A percentile compares a stretch with the other conserved stretches of the same genome.
These are phyloP conservation scores for Macrotis lagotis DNA, from an alignment of 2,113 vertebrate genomes.

Conservation along the genomic window DNA sequence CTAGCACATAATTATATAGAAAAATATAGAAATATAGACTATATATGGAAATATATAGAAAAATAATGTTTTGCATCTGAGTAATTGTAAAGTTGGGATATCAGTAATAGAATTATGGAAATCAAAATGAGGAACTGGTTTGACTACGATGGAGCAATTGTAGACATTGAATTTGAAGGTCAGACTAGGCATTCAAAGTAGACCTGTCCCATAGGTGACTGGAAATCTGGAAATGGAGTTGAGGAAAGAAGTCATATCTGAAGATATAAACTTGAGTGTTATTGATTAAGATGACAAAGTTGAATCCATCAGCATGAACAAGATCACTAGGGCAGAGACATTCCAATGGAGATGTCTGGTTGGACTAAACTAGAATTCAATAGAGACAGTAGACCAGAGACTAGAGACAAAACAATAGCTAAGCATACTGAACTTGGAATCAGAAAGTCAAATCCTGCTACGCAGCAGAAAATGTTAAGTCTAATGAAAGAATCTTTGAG, in stretches of 20 bases:
- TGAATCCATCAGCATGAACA: neutral
- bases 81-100: neutral
- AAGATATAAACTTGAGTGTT: neutral
- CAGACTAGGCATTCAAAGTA: neutral
- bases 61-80: neutral
- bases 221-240: neutral
- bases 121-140: neutral
- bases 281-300: neutral
- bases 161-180: neutral
- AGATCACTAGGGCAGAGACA: neutral
- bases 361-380: too few species aligned
- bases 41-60: too few species aligned
- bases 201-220: neutral
- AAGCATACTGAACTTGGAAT: neutral
- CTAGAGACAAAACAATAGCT: neutral
- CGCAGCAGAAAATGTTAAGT: neutral
- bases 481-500: neutral
- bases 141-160: neutral
- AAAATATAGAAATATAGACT: too few species aligned
- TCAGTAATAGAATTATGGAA: neutral
- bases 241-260: neutral
- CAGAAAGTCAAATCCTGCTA: neutral
- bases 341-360: neutral
- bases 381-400: neutral
- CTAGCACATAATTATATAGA: neutral